Evolutionary conservation across 2,113 vertebrate genomes (phyloP).

Genomic region (Rutilus rutilus): DNA sequence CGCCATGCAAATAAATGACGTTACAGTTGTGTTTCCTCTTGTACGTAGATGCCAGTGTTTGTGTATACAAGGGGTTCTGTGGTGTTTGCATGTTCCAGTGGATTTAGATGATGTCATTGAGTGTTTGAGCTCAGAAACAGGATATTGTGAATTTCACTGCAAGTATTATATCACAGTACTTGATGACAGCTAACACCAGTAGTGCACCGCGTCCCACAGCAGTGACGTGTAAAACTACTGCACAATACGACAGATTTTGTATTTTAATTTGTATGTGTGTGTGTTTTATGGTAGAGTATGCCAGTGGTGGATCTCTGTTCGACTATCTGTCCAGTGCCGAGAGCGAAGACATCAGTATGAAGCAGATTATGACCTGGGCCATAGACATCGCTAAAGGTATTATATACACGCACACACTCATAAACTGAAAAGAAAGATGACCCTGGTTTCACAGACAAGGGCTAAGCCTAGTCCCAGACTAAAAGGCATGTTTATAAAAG

Average conservation of each 20-base stretch:
- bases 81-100: not conserved
- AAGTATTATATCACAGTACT: not conserved
- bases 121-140: not conserved
- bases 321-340: constrained; percentile 95
- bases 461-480: no score
- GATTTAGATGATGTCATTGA: not conserved
- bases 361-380: constrained; percentile 97
- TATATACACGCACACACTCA: not conserved
- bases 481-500: no score
- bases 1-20: not conserved
- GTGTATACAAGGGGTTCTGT: not conserved
- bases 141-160: not conserved
- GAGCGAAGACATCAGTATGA: constrained; percentile 96
- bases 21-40: not conserved
- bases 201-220: not conserved
- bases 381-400: constrained; percentile 96
- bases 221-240: not conserved
- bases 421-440: not conserved
- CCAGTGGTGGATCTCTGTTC: constrained; percentile 90
- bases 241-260: not conserved
- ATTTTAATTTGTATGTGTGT: not conserved
- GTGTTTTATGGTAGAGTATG: constrained; percentile 82
- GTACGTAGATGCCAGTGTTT: not conserved
- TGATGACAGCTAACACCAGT: not conserved
- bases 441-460: no score